Conservation (phyloP, 2,113 vertebrate genomes). For the Mesocricetus auratus region DNA sequence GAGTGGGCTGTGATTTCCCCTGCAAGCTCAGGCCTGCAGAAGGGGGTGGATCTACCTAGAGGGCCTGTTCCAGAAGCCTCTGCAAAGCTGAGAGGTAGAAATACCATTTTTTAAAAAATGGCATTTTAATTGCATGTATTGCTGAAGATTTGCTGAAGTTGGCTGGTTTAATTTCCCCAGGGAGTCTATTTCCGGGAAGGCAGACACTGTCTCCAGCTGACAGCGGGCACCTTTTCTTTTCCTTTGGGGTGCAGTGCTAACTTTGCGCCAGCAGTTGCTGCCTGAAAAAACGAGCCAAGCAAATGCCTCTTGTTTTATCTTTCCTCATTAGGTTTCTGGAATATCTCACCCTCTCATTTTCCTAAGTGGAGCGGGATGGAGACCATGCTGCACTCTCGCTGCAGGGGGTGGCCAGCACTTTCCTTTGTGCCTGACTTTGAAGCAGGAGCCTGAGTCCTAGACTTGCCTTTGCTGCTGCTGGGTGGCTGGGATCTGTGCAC, state of each 20-base stretch:
- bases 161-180: slow-evolving; percentile 76
- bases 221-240: background rate
- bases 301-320: background rate
- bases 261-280: background rate
- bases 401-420: background rate
- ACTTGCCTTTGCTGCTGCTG: background rate
- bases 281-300: slow-evolving; percentile 54
- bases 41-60: background rate
- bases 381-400: background rate
- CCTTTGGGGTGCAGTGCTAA: background rate
- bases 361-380: background rate
- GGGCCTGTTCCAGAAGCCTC: slow-evolving; percentile 16
- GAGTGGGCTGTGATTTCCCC: background rate
- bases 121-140: slow-evolving; percentile 75
- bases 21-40: background rate
- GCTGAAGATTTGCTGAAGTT: slow-evolving; percentile 52
- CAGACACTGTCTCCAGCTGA: background rate
- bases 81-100: background rate
- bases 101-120: slow-evolving; percentile 5
- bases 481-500: slow-evolving; percentile 46
- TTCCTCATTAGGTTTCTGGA: slow-evolving; percentile 21
- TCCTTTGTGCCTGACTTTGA: background rate
- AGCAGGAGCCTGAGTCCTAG: background rate
- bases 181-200: slow-evolving; percentile 53
- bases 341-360: slow-evolving; percentile 39